phyloP scores from a whole-genome alignment of 2,888 invertebrate species.

The Thymelicus lineola region DNA sequence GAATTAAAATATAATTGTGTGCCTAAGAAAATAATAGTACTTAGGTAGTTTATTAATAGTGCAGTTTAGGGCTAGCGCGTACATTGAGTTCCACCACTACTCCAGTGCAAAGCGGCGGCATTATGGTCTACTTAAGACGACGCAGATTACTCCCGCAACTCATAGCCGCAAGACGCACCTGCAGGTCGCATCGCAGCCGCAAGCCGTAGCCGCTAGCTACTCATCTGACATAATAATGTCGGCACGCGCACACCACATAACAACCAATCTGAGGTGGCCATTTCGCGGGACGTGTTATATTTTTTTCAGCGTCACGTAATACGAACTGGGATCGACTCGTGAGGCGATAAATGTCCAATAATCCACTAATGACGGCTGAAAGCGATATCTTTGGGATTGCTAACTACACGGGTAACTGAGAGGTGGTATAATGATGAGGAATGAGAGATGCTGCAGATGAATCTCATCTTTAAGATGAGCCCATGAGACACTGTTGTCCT shows the following conservation, averaged over 20 bases:
- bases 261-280: slow-evolving; percentile 24
- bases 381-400: background rate
- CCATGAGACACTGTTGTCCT: too few species aligned
- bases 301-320: slow-evolving; percentile 8
- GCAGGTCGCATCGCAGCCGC: too few species aligned
- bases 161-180: background rate
- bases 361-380: slow-evolving; percentile 3
- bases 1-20: too few species aligned
- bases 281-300: background rate
- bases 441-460: too few species aligned
- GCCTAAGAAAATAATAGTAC: too few species aligned
- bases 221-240: background rate
- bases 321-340: background rate
- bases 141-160: background rate
- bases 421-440: background rate
- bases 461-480: too few species aligned
- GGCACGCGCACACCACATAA: slow-evolving; percentile 18
- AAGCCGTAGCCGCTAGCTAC: too few species aligned
- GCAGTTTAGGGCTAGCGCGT: too few species aligned
- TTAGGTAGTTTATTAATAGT: too few species aligned
- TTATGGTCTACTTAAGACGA: too few species aligned
- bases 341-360: slow-evolving; percentile 8
- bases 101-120: too few species aligned
- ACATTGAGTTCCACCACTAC: too few species aligned
- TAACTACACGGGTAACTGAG: background rate